These are phyloP conservation scores for Drosophila seguyi DNA, from an alignment of 1,140 invertebrate species.

Conservation along the genomic window DNA sequence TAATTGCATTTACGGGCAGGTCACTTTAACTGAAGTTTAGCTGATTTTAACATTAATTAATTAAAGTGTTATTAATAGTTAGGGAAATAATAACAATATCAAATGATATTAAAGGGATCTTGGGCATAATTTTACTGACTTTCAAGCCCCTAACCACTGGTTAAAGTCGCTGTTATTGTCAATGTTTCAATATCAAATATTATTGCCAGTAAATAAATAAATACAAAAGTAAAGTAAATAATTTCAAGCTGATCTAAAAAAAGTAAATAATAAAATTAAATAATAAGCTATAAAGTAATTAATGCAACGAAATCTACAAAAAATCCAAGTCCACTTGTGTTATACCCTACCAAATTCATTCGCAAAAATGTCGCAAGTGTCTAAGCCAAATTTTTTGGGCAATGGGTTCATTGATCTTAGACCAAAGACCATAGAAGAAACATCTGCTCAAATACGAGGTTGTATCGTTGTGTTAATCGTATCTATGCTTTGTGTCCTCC, in stretches of 20 bases:
- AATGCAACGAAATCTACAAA: neutral
- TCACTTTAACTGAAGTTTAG: neutral
- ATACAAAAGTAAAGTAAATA: neutral
- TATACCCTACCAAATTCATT: neutral
- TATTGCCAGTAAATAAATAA: neutral
- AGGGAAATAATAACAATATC: neutral
- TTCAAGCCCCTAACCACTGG: neutral
- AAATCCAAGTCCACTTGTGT: neutral
- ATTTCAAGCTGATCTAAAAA: no score
- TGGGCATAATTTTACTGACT: neutral
- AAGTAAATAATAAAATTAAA: neutral
- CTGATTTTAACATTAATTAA: neutral
- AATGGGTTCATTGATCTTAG: constrained; percentile 64
- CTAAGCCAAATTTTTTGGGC: constrained; percentile 17
- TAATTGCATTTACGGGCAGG: neutral
- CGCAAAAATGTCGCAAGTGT: constrained; percentile 28
- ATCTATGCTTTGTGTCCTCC: constrained; percentile 45
- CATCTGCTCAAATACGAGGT: constrained; percentile 66
- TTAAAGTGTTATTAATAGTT: neutral
- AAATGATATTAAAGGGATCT: neutral
- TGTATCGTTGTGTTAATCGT: constrained; percentile 14
- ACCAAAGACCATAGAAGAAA: constrained; percentile 35
- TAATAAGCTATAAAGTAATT: neutral
- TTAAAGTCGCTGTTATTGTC: neutral
- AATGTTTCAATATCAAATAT: neutral